A percentile compares a stretch with the other conserved stretches of the same genome.
Evolutionary conservation across 2,113 vertebrate genomes (phyloP).

Genomic region (Diadophis punctatus): DNA sequence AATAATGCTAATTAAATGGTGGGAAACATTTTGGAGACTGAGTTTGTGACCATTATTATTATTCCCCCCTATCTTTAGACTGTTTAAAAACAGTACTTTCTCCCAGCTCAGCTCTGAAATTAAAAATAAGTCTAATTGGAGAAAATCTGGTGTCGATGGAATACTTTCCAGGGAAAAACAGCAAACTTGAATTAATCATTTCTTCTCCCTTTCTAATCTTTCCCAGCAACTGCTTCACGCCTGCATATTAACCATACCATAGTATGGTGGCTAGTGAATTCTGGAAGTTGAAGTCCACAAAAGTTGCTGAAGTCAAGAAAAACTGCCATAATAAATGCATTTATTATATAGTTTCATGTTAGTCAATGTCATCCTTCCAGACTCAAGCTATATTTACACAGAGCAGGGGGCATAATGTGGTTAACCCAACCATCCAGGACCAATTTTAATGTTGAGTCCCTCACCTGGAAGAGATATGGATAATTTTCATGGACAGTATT

Average conservation of each 20-base stretch:
- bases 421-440: background rate
- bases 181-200: background rate
- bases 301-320: background rate
- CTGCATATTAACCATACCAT: background rate
- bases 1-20: background rate
- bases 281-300: background rate
- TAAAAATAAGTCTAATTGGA: background rate
- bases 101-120: background rate
- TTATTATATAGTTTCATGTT: background rate
- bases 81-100: background rate
- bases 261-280: background rate
- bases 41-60: background rate
- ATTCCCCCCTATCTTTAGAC: background rate
- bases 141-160: background rate
- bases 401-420: background rate
- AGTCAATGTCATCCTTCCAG: background rate
- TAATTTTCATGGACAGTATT: background rate
- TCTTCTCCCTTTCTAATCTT: background rate
- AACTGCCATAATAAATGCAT: background rate
- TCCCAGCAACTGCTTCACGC: background rate
- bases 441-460: background rate
- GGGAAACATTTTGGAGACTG: background rate
- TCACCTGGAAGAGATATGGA: background rate
- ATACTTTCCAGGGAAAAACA: background rate
- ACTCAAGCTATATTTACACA: background rate